Percentiles rank a stretch among this genome's conserved stretches.
Evolutionary conservation across 1,140 invertebrate species (phyloP).

Genomic region (Rhyacophila brunnea): DNA sequence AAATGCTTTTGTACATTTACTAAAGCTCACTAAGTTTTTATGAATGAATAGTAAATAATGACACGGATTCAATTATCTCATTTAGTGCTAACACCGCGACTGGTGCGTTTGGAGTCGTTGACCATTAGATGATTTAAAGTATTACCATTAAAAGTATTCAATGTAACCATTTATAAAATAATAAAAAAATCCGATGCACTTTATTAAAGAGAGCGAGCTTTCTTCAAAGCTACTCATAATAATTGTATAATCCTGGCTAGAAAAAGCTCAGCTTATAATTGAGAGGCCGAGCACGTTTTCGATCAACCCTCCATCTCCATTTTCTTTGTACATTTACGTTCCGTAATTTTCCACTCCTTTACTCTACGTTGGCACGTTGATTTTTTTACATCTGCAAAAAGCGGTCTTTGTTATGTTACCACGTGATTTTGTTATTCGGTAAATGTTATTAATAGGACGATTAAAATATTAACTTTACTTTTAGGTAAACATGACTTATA

Average conservation of each 20-base stretch:
- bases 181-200: neutral
- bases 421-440: too few relatives aligned
- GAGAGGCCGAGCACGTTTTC: slow-evolving; percentile 19
- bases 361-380: neutral
- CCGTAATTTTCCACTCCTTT: slow-evolving; percentile 16
- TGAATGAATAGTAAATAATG: too few relatives aligned
- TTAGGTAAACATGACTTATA: too few relatives aligned
- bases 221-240: slow-evolving; percentile 7
- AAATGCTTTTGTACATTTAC: too few relatives aligned
- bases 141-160: neutral
- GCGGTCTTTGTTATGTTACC: too few relatives aligned
- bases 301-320: slow-evolving; percentile 9
- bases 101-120: too few relatives aligned
- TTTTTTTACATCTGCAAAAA: neutral
- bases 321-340: slow-evolving; percentile 13
- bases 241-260: slow-evolving; percentile 19
- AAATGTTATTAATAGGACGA: too few relatives aligned
- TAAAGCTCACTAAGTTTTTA: too few relatives aligned
- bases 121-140: too few relatives aligned
- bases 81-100: too few relatives aligned
- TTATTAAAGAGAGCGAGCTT: neutral
- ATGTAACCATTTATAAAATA: neutral
- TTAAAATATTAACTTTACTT: too few relatives aligned
- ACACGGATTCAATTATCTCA: too few relatives aligned
- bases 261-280: slow-evolving; percentile 9